Conservation (phyloP, 2,797 vertebrate species). For the Anas georgica region DNA sequence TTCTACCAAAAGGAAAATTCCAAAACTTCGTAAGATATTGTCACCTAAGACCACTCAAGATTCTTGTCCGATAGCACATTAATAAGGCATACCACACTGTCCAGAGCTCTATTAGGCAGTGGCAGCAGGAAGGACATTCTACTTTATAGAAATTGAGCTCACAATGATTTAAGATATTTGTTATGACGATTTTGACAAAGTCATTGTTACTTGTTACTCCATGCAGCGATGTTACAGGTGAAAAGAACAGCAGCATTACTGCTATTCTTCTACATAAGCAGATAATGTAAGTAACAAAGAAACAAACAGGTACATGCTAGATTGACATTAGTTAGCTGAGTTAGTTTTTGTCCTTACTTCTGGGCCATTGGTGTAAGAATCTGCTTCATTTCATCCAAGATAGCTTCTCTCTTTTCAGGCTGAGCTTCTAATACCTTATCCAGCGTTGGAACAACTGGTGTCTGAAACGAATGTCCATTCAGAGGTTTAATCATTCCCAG, state of each 20-base stretch:
- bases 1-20: neutral
- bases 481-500: neutral
- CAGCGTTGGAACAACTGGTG: slow-evolving; percentile 83
- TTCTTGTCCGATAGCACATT: neutral
- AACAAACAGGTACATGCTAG: neutral
- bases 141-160: neutral
- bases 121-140: neutral
- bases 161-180: neutral
- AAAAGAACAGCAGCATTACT: neutral
- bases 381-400: slow-evolving; percentile 95
- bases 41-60: neutral
- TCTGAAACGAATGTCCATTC: slow-evolving; percentile 76
- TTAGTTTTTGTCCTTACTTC: slow-evolving; percentile 83
- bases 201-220: neutral
- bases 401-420: slow-evolving; percentile 84
- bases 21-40: neutral
- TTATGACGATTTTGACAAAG: neutral
- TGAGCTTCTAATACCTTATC: slow-evolving; percentile 85
- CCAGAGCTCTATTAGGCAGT: neutral
- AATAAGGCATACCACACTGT: neutral
- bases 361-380: slow-evolving; percentile 92
- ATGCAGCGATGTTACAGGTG: neutral
- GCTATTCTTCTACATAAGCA: neutral
- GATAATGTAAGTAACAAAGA: neutral
- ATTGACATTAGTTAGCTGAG: neutral